Evolutionary conservation across 2,797 vertebrate species (phyloP).

Genomic region (Pseudopleuronectes americanus): DNA sequence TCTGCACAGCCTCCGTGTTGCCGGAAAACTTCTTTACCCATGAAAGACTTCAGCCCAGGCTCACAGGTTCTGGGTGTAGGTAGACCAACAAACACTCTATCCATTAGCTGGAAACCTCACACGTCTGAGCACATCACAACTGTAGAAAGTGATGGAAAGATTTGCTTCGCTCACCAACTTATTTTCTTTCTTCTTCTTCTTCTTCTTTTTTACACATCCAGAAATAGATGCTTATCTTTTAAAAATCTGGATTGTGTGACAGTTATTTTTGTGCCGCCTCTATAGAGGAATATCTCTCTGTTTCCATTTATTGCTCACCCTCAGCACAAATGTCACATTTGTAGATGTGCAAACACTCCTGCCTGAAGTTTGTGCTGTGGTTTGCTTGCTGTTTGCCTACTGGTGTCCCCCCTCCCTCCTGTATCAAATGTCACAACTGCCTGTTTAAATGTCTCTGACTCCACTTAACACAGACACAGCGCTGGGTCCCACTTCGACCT

Average conservation of each 20-base stretch:
- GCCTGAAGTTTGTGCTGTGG: conserved; percentile 18
- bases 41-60: conserved; percentile 21
- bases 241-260: conserved; percentile 4
- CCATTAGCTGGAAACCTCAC: conserved; percentile 45
- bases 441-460: conserved; percentile 75
- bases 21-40: conserved; percentile 19
- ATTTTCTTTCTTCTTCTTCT: conserved; percentile 14
- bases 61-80: conserved; percentile 17
- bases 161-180: conserved; percentile 17
- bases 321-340: conserved; percentile 70
- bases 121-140: conserved; percentile 29
- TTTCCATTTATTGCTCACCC: conserved; percentile 44
- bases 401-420: conserved; percentile 1
- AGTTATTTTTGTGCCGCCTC: conserved; percentile 34
- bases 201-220: conserved; percentile 4
- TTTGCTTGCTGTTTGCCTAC: conserved; percentile 50
- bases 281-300: conserved; percentile 19
- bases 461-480: conserved; percentile 67
- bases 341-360: conserved; percentile 67
- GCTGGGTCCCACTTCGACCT: conserved; percentile 39
- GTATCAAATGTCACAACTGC: conserved; percentile 75
- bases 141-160: conserved; percentile 37
- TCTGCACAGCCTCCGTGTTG: conserved; percentile 1
- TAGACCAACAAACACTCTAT: conserved; percentile 38
- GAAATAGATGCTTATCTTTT: conserved; percentile 40